phyloP scores from a whole-genome alignment of 2,797 vertebrate species.

The Rhinophrynus dorsalis region DNA sequence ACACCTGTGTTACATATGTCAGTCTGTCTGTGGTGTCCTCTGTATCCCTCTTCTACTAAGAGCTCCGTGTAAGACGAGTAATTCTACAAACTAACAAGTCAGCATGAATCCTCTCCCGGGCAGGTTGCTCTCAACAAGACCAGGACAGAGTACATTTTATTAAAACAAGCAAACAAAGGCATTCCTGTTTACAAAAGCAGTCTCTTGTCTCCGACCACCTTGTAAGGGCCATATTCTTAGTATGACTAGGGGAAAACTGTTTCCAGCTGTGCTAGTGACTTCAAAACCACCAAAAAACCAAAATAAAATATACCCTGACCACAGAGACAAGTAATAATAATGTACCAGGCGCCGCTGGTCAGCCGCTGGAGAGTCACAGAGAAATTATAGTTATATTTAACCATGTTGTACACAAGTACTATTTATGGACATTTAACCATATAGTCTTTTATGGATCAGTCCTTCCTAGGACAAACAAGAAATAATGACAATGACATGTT shows the following conservation, averaged over 20 bases:
- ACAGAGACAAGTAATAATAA: conserved; percentile 11
- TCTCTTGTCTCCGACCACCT: conserved; percentile 7
- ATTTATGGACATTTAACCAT: no score
- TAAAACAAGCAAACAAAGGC: conserved; percentile 21
- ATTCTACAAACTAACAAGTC: not conserved
- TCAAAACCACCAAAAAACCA: not conserved
- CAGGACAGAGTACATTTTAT: not conserved
- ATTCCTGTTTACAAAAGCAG: conserved; percentile 5
- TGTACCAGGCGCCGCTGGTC: not conserved
- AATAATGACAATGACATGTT: no score
- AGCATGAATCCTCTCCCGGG: not conserved
- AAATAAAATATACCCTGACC: conserved; percentile 9
- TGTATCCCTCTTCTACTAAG: no score
- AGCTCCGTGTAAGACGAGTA: not conserved
- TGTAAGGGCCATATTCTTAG: conserved; percentile 11
- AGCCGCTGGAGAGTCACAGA: not conserved
- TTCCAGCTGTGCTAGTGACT: not conserved
- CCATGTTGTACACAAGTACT: no score
- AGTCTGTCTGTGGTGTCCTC: no score
- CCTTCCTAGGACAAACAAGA: not conserved
- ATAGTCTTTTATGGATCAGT: no score
- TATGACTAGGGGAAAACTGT: not conserved
- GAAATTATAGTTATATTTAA: not conserved
- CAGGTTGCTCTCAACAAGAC: conserved; percentile 1
- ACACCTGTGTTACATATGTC: no score